These are phyloP conservation scores for Enteromius radiatus DNA, from an alignment of 2,797 vertebrate species.

Conservation along the genomic window DNA sequence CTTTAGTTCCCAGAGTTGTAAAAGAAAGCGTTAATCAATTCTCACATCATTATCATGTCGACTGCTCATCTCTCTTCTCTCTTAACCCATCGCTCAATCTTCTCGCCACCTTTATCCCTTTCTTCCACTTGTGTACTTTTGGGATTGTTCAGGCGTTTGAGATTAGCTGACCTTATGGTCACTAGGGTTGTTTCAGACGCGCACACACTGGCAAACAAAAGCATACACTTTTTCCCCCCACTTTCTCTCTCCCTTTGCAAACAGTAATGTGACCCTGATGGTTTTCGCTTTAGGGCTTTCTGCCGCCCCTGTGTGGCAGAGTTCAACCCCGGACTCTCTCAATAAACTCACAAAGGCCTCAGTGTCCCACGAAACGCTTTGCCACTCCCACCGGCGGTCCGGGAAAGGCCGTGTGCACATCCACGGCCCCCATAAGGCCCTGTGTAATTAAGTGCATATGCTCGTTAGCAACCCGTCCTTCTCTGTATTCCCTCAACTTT, in stretches of 20 bases:
- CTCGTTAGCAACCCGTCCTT: constrained; percentile 62
- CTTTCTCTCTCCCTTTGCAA: constrained; percentile 41
- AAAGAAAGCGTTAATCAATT: constrained; percentile 75
- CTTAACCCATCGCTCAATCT: constrained; percentile 41
- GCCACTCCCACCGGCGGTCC: constrained; percentile 1
- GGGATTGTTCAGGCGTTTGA: constrained; percentile 78
- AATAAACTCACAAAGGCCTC: constrained; percentile 54
- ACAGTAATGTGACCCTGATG: constrained; percentile 39
- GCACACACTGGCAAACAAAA: constrained; percentile 54
- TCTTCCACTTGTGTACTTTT: constrained; percentile 77
- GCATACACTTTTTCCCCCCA: constrained; percentile 34
- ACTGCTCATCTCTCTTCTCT: constrained; percentile 76
- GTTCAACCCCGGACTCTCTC: constrained; percentile 39
- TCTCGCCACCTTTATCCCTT: constrained; percentile 69
- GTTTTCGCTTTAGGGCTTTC: constrained; percentile 55
- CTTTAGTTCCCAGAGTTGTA: constrained; percentile 76
- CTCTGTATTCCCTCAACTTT: constrained; percentile 66
- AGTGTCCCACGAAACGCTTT: constrained; percentile 47
- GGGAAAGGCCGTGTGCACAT: constrained; percentile 17
- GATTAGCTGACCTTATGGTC: constrained; percentile 84
- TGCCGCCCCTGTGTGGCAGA: constrained; percentile 58
- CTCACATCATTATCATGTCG: constrained; percentile 80
- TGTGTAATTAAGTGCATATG: constrained; percentile 69
- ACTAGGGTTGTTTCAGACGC: constrained; percentile 69
- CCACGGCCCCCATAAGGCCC: constrained; percentile 51